These are phyloP conservation scores for Dipodomys ordii DNA, from an alignment of 2,113 vertebrate species.

Conservation along the genomic window DNA sequence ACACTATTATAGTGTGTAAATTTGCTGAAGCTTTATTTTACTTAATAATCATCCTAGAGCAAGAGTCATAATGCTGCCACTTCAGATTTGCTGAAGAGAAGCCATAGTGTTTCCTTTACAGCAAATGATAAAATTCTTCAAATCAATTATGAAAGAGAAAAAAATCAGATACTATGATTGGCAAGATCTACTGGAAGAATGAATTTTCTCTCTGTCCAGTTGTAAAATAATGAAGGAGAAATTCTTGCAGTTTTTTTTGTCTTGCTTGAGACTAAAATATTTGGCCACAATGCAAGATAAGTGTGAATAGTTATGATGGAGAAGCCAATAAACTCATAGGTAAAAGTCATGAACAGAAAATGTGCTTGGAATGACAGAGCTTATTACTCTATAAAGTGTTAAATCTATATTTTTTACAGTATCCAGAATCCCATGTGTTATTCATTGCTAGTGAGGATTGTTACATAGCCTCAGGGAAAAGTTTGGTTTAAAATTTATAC, in stretches of 20 bases:
- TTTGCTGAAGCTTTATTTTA: neutral
- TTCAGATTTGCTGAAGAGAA: neutral
- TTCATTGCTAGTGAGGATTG: neutral
- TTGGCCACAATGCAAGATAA: neutral
- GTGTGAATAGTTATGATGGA: neutral
- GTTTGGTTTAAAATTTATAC: neutral
- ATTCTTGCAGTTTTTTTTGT: neutral
- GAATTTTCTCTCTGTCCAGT: neutral
- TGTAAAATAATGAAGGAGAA: neutral
- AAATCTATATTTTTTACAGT: neutral
- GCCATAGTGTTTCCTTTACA: neutral
- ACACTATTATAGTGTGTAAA: neutral
- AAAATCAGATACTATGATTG: neutral
- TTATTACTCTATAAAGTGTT: neutral
- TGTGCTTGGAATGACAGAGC: neutral
- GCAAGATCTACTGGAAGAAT: neutral
- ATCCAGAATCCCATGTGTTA: neutral
- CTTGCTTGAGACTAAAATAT: neutral
- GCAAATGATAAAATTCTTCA: neutral
- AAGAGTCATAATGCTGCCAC: neutral
- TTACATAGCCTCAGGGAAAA: neutral
- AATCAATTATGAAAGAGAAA: neutral
- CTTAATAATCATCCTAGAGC: neutral
- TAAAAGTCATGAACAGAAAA: neutral
- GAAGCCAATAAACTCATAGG: neutral